Percentiles rank a stretch among this genome's conserved stretches.
Evolutionary conservation across 2,113 vertebrate species (phyloP).

Genomic region (Pedionomus torquatus): DNA sequence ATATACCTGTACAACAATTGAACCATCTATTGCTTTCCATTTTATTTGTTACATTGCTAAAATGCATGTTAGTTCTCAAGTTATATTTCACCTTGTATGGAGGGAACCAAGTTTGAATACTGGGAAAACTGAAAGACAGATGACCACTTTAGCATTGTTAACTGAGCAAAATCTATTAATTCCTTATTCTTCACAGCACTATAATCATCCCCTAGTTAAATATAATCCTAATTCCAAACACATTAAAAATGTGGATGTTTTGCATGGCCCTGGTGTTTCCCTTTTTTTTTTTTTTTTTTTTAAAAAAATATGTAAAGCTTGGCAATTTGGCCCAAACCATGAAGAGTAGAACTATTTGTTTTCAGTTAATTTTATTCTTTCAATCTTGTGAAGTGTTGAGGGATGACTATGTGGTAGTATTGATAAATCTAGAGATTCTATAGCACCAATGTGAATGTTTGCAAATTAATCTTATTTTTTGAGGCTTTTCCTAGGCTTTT

Average conservation of each 20-base stretch:
- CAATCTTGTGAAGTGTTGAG: neutral
- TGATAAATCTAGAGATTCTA: neutral
- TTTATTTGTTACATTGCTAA: constrained; percentile 28
- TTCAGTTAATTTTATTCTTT: neutral
- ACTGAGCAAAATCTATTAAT: neutral
- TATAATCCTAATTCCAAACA: neutral
- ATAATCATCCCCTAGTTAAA: neutral
- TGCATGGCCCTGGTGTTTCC: constrained; percentile 44
- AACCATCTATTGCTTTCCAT: constrained; percentile 36
- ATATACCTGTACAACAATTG: constrained; percentile 9
- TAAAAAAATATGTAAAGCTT: neutral
- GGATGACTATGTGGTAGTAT: neutral
- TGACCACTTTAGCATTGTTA: neutral
- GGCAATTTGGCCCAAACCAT: neutral
- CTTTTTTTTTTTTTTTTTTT: neutral
- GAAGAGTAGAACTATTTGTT: neutral
- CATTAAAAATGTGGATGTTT: constrained; percentile 4
- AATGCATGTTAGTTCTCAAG: neutral
- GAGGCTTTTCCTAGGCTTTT: neutral
- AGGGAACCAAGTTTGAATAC: neutral
- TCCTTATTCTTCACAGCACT: neutral
- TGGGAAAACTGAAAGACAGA: neutral
- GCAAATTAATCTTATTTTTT: constrained; percentile 14
- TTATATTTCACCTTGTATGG: neutral
- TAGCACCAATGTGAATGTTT: neutral